Percentiles rank a stretch among this genome's conserved stretches.
Evolutionary conservation across 2,888 invertebrate genomes (phyloP).

Genomic region (Philereme vetulata): DNA sequence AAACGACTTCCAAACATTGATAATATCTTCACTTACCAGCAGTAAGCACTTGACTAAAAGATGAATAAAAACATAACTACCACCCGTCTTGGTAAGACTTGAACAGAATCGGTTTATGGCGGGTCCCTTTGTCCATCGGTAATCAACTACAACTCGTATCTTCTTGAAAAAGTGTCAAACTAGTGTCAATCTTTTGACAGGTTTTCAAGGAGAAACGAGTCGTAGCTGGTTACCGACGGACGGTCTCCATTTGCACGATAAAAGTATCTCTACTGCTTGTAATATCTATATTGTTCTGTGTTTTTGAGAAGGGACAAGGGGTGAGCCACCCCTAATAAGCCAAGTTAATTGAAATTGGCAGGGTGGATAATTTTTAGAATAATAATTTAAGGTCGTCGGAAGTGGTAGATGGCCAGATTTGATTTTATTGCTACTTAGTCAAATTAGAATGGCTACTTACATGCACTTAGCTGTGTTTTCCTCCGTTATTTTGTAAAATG

Average conservation of each 20-base stretch:
- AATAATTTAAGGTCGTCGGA: conserved; percentile 29
- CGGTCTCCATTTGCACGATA: not conserved
- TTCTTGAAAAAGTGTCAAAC: too few species aligned
- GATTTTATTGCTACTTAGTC: conserved; percentile 21
- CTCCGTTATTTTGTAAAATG: not conserved
- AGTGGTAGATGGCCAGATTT: conserved; percentile 15
- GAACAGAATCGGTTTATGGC: too few species aligned
- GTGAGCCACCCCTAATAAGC: conserved; percentile 35
- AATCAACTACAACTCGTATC: too few species aligned
- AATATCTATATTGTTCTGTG: conserved; percentile 5
- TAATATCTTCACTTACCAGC: too few species aligned
- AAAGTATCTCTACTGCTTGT: not conserved
- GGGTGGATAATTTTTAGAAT: conserved; percentile 30
- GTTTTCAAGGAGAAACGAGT: too few species aligned
- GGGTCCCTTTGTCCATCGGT: too few species aligned
- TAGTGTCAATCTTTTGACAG: too few species aligned
- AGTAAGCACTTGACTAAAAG: too few species aligned
- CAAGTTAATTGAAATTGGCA: conserved; percentile 40
- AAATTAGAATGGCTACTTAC: conserved; percentile 8
- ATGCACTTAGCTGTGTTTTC: not conserved
- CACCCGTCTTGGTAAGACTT: too few species aligned
- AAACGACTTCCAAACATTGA: too few species aligned
- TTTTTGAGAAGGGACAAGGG: conserved; percentile 14
- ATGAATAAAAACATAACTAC: too few species aligned
- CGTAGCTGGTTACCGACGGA: too few species aligned